Base-by-base conservation (phyloP, 1,140 invertebrate genomes). In the Galleria mellonella region DNA sequence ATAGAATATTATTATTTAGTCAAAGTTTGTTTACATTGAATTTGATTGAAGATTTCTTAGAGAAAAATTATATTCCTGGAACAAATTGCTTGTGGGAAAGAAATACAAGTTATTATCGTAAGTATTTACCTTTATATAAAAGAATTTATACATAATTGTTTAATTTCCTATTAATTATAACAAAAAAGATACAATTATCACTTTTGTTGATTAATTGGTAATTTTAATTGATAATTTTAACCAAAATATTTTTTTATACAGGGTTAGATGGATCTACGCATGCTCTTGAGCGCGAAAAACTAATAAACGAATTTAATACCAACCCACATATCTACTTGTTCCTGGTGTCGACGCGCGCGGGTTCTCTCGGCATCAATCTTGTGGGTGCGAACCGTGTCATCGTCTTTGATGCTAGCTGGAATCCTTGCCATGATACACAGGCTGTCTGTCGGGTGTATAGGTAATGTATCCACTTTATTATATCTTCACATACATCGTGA, bases 361-460 rank as follows among this genome's bases (percentile, higher is more conserved):
- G 98, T 9, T 98, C 96, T 13, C 87, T 99, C 9, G 98, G 98
- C 4, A 98, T 99, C 37, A 99, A 99, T 88, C 89, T 99, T 12
- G 94, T 97, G 33, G 98, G 97, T 13, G 98, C 98, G 0, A 99
- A 98, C 87, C 87, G 98, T 37, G 98, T 99, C 0, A 94, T 99
- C 13, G 97, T 99, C 23, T 94, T 99, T 66, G 98, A 99, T 87
- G 97, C 97, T 29, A 98, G 96, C 2, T 99, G 98, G 97, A 99
- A 99, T 87, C 98, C 98, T n/a, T 99, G 98, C 71, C 97, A 99
- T 76, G 98, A 99, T 74, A 98, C 97, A 1, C 98, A 99, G 85
- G 98, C 98, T 39, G 97, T 99, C 1, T 99, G 98, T 82, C 88
- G 98, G 63, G 97, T 99, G 29, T 99, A 99, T 78, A 90, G 97